Evolutionary conservation across 2,113 vertebrate genomes (phyloP), one percentile per base, ranked within the genome.

Genomic region (Jacana jacana): DNA sequence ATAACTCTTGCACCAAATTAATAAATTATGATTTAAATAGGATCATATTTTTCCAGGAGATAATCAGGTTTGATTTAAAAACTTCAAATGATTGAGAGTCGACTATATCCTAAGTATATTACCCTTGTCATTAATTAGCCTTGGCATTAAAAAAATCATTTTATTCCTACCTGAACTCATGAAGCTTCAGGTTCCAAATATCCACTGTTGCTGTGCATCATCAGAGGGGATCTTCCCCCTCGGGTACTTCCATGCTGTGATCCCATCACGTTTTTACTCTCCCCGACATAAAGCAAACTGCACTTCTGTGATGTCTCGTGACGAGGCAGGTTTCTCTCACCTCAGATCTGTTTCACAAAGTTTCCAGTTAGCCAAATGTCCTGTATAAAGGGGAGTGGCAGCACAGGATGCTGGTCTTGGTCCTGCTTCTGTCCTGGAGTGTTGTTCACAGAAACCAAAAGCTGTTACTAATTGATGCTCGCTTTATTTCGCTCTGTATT

Each of bases 1-100:
- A 76, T 91, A 96, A 61, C 54, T 88, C 76, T 78, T 72, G 25
- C 65, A 93, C 66, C 44, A 72, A 91, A 95, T 93, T 86, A 90
- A 94, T 96, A 96, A 96, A 96, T 96, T 66, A 89, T 76, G 57
- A 79, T 92, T 91, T 85, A 85, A 91, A 57, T 88, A 39, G 61
- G 88, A 89, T 93, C 88, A 85, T 91, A 96, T 93, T 95, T 96
- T 97, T 93, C 73, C 87, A 84, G 78, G 49, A 91, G 86, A 81
- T 96, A 89, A 78, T 96, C 80, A 96, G 49, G 58, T 94, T 97
- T 96, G 96, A 96, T 96, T 96, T 96, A 94, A 96, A 96, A 96
- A 95, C 95, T 96, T 93, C 12, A 92, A 65, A 80, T 96, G 83
- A 96, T 95, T 91, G 91, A 96, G 88, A 80, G 44, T 93, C 13